A percentile compares a stretch with the other conserved stretches of the same genome.
Evolutionary conservation across 2,797 vertebrate species (phyloP).

Genomic region (Decapterus maruadsi): DNA sequence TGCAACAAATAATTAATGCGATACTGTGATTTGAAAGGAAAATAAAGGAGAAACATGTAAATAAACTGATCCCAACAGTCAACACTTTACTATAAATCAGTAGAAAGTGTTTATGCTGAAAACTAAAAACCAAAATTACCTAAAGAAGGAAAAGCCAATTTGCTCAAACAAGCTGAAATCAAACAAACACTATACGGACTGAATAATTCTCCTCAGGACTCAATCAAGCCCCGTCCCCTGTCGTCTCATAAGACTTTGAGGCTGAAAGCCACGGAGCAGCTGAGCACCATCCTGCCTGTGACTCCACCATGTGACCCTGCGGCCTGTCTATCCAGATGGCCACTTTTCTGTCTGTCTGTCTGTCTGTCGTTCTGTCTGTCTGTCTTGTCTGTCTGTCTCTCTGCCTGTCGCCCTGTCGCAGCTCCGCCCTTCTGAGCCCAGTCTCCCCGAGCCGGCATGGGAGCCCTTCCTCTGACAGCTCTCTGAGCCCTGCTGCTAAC

Average conservation of each 20-base stretch:
- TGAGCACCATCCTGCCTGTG: constrained; percentile 75
- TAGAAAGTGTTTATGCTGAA: not conserved
- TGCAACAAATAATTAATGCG: not conserved
- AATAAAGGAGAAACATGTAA: not conserved
- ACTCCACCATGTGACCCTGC: constrained; percentile 74
- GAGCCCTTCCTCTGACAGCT: constrained; percentile 40
- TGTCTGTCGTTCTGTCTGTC: not conserved
- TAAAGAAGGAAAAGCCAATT: not conserved
- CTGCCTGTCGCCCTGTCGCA: constrained; percentile 34
- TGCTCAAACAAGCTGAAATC: constrained; percentile 24
- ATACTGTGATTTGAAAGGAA: not conserved
- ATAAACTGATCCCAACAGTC: constrained; percentile 11
- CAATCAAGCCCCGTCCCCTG: constrained; percentile 44
- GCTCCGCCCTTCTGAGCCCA: constrained; percentile 52
- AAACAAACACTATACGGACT: constrained; percentile 40
- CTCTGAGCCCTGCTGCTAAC: constrained; percentile 54
- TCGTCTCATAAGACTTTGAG: constrained; percentile 59
- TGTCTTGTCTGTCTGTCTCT: constrained; percentile 30
- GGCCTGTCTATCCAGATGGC: constrained; percentile 80
- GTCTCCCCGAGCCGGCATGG: constrained; percentile 12
- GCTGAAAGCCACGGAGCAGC: constrained; percentile 72
- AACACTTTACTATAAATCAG: constrained; percentile 10
- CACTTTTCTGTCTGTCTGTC: constrained; percentile 49
- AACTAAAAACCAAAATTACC: not conserved
- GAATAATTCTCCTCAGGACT: constrained; percentile 42